phyloP scores from a whole-genome alignment of 35 echinoderm and acorn worm genomes.

The Acanthaster planci region DNA sequence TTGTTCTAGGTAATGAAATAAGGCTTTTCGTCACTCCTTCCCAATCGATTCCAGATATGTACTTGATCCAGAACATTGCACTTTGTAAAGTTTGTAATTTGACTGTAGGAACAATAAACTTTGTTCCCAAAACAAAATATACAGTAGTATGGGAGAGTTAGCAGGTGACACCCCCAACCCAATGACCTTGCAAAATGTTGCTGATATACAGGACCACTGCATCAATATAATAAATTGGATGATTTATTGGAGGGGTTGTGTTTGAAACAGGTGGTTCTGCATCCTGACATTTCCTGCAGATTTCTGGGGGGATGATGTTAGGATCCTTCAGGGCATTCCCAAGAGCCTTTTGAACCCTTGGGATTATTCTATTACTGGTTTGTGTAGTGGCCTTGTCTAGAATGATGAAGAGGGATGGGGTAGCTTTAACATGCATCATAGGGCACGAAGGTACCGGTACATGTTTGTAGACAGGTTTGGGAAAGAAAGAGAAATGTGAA shows the following conservation, averaged over 20 bases:
- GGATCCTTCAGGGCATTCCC: not conserved
- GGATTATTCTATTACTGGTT: conserved; percentile 16
- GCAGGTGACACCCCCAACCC: not conserved
- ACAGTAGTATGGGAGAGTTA: not conserved
- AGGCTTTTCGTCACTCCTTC: no score
- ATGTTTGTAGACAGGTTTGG: no score
- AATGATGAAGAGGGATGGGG: no score
- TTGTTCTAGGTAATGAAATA: no score
- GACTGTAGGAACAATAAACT: conserved; percentile 11
- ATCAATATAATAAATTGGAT: conserved; percentile 19
- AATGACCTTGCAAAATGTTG: not conserved
- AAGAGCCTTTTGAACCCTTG: not conserved
- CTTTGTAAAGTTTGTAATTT: conserved; percentile 25
- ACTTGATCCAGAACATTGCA: conserved; percentile 6
- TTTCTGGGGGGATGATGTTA: not conserved
- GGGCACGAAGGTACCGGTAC: no score
- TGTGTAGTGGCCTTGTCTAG: no score
- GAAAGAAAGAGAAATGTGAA: no score
- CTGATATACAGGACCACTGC: not conserved
- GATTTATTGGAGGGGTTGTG: not conserved
- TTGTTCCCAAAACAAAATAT: conserved; percentile 8
- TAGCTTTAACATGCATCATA: no score
- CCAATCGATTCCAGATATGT: no score
- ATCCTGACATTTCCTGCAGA: not conserved
- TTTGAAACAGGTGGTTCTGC: conserved; percentile 9